Conservation (phyloP, 2,113 vertebrate species). For the Progne subis region DNA sequence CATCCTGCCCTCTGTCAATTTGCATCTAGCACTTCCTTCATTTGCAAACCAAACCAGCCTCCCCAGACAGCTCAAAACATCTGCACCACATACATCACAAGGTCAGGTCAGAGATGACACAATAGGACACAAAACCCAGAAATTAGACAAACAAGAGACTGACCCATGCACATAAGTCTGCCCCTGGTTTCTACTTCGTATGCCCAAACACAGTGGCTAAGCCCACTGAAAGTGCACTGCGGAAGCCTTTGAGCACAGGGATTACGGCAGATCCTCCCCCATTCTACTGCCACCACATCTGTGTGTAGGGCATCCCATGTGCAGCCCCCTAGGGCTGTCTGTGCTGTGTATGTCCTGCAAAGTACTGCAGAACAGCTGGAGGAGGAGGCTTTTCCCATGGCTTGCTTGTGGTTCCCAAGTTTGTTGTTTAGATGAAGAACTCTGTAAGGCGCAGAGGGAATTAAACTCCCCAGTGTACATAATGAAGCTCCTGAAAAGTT, state of each 20-base stretch:
- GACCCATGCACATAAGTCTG: background rate
- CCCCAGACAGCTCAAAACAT: background rate
- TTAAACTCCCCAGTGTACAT: background rate
- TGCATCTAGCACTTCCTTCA: background rate
- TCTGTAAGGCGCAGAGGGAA: background rate
- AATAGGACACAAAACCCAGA: background rate
- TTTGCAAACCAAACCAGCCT: background rate
- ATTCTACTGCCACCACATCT: fast-evolving
- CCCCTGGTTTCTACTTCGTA: background rate
- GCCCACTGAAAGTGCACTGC: background rate
- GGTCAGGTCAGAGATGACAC: background rate
- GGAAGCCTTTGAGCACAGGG: background rate
- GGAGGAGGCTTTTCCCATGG: background rate
- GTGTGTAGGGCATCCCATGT: background rate
- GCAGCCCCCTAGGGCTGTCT: background rate
- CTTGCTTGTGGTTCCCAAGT: background rate
- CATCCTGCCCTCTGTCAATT: background rate
- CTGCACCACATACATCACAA: background rate
- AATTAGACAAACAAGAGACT: background rate
- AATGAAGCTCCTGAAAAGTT: conserved; percentile 45
- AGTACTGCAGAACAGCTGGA: background rate
- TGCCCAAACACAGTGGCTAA: background rate
- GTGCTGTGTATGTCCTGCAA: background rate
- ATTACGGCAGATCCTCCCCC: background rate
- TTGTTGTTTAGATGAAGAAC: background rate